Evolutionary conservation across 2,888 invertebrate genomes (phyloP), one percentile per base, ranked within the genome.

Genomic region (Cerastis rubricosa): DNA sequence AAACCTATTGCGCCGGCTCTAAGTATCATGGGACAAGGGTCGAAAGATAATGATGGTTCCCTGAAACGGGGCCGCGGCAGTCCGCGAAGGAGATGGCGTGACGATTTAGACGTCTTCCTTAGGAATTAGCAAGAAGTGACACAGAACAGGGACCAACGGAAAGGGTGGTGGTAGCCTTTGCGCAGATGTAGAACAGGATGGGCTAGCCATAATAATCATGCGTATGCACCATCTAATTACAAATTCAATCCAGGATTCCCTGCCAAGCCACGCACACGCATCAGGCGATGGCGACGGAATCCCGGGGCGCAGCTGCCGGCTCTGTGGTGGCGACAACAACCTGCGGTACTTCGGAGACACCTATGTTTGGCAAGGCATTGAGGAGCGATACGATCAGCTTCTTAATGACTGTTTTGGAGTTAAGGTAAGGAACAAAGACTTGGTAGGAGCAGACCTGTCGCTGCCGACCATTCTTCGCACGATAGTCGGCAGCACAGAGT

Each of bases 371-470:
- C 91, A 93, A 9, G 94, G 93, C 0, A 85, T 89, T 0, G 92
- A 93, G 76, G 90, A 91, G 75, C 80, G 91, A 75, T 93, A 93
- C 71, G 92, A 93, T 49, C 89, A 90, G 14, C 85, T 93, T 3
- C 80, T 94, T 29, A 89, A 78, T 35, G 90, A 93, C 63, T 92
- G 93, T 73, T 94, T 94, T 79, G 92, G 92, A 51, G 88, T 94
- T 3, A 89, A 80, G 88, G 93, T 93, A 72, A 63, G 19, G 12
- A 6, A 1, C n/a, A 22, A 57, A 49, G 49, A 19, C 19, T 35
- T n/a, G n/a, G n/a, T n/a, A n/a, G n/a, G n/a, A n/a, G n/a, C n/a
- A n/a, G n/a, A n/a, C n/a, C n/a, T n/a, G n/a, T n/a, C n/a, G n/a
- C n/a, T n/a, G n/a, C n/a, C n/a, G n/a, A n/a, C n/a, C n/a, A n/a